Conservation (phyloP, 2,113 vertebrate species). For the Rutilus rutilus region DNA sequence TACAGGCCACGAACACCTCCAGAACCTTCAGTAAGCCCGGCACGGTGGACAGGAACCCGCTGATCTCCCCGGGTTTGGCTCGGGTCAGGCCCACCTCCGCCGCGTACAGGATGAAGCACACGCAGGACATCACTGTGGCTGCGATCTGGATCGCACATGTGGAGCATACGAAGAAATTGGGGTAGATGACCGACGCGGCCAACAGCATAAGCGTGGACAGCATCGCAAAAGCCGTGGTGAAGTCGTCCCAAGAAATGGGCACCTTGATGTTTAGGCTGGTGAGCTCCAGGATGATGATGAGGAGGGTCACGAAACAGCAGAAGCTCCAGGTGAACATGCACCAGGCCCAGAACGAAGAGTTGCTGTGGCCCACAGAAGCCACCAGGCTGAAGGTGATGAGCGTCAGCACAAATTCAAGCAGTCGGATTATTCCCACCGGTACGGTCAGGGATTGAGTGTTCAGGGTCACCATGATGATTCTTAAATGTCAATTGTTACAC, state of each 20-base stretch:
- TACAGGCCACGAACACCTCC: conserved; percentile 84
- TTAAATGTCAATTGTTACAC: neutral
- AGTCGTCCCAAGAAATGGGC: conserved; percentile 86
- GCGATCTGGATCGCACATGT: conserved; percentile 57
- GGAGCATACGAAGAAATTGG: conserved; percentile 57
- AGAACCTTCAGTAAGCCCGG: conserved; percentile 87
- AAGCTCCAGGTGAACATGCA: conserved; percentile 89
- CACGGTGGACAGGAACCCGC: conserved; percentile 84
- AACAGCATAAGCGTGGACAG: conserved; percentile 82
- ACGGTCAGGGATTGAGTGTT: conserved; percentile 64
- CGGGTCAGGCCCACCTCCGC: conserved; percentile 80
- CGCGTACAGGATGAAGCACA: conserved; percentile 81
- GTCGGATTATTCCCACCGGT: conserved; percentile 78
- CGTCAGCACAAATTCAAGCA: conserved; percentile 77
- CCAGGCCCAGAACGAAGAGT: conserved; percentile 67
- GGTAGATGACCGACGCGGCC: conserved; percentile 82
- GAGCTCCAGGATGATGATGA: conserved; percentile 82
- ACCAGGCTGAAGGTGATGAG: conserved; percentile 85
- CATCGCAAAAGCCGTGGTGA: conserved; percentile 85
- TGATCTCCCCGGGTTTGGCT: conserved; percentile 79
- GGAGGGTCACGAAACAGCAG: conserved; percentile 79
- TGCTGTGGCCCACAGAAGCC: conserved; percentile 44
- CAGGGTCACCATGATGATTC: conserved; percentile 47
- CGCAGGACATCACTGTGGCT: conserved; percentile 74
- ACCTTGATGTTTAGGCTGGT: conserved; percentile 65